A percentile compares a stretch with the other conserved stretches of the same genome.
These are phyloP conservation scores for Phataginus tetradactyla DNA, from an alignment of 2,797 vertebrate species.

Conservation along the genomic window DNA sequence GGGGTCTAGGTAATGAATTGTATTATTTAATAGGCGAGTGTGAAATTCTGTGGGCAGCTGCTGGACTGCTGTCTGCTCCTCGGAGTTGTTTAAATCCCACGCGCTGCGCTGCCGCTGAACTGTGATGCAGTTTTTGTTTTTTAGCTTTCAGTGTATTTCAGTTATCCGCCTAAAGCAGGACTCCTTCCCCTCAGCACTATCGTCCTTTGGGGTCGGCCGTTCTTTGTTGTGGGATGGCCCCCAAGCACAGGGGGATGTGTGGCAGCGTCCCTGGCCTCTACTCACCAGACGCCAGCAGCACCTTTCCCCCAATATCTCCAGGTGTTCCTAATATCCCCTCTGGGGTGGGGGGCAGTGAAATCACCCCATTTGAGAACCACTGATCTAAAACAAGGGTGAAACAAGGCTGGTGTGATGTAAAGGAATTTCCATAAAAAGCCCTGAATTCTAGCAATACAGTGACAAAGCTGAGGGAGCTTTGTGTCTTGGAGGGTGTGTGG, in stretches of 20 bases:
- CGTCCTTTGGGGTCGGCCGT: not conserved
- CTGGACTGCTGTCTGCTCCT: not conserved
- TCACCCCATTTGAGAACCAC: not conserved
- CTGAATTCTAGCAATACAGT: not conserved
- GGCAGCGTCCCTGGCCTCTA: not conserved
- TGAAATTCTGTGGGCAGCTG: not conserved
- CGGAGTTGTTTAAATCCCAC: conserved; percentile 64
- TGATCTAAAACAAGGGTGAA: conserved; percentile 40
- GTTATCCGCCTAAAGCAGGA: not conserved
- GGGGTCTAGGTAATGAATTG: conserved; percentile 53
- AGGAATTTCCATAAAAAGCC: conserved; percentile 73
- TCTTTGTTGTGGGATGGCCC: not conserved
- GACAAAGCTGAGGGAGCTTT: conserved; percentile 24
- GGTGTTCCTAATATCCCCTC: not conserved
- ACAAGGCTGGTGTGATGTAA: conserved; percentile 50
- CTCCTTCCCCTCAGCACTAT: not conserved
- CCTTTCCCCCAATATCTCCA: not conserved
- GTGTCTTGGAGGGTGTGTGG: not conserved
- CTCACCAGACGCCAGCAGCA: not conserved
- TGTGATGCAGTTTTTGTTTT: conserved; percentile 35
- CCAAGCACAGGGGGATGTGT: not conserved
- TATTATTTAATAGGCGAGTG: conserved; percentile 15
- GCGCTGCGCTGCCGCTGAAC: not conserved
- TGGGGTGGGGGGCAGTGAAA: not conserved
- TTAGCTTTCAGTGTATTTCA: conserved; percentile 40